phyloP scores from a whole-genome alignment of 2,113 vertebrate genomes.

The Gadus macrocephalus region DNA sequence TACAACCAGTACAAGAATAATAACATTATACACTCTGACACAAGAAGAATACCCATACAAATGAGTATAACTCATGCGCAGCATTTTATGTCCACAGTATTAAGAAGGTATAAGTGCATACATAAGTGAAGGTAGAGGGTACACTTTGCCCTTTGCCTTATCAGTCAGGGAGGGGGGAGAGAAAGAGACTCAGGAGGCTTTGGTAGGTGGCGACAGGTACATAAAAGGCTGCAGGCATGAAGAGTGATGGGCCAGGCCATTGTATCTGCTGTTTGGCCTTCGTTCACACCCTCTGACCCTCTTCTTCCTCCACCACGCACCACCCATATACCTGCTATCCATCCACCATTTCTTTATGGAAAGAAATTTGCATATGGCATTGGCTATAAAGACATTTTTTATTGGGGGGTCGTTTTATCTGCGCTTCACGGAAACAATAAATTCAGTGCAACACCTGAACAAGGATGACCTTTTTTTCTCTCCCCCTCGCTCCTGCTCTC shows the following conservation, averaged over 20 bases:
- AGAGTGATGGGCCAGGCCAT: conserved; percentile 62
- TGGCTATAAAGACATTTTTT: conserved; percentile 60
- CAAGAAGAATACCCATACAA: not conserved
- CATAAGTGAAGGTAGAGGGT: conserved; percentile 17
- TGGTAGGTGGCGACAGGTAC: conserved; percentile 55
- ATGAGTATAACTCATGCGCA: not conserved
- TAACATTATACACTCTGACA: not conserved
- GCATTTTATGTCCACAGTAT: not conserved
- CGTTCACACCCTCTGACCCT: conserved; percentile 42
- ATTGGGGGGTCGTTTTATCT: conserved; percentile 65
- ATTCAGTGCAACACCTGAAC: conserved; percentile 61
- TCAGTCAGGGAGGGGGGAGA: conserved; percentile 56
- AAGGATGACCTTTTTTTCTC: conserved; percentile 63
- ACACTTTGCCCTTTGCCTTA: conserved; percentile 45
- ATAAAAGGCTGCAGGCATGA: conserved; percentile 67
- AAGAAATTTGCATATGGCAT: conserved; percentile 69
- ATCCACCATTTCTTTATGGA: conserved; percentile 48
- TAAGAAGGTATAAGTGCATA: not conserved
- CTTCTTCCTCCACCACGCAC: conserved; percentile 14
- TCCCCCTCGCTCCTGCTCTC: conserved; percentile 39
- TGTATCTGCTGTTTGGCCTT: conserved; percentile 32
- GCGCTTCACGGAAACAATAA: conserved; percentile 55
- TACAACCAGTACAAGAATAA: not conserved
- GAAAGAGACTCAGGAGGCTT: conserved; percentile 47
- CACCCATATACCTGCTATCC: conserved; percentile 18